Percentiles rank a stretch among this genome's conserved stretches.
Conservation (phyloP, 2,888 invertebrate genomes). For the Xestia sexstrigata region DNA sequence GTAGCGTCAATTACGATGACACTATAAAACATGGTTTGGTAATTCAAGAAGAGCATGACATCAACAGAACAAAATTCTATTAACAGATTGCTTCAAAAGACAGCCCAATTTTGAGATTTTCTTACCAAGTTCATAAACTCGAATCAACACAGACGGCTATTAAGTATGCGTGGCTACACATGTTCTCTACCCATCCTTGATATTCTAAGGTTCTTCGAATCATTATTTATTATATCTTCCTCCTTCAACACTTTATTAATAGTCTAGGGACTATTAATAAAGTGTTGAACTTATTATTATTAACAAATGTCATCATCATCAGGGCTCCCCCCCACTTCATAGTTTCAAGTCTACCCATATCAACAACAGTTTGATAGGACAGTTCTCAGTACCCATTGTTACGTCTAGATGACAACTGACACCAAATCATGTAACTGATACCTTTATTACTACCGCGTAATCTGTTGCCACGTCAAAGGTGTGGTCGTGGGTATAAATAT, state of each 20-base stretch:
- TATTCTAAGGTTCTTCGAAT: not conserved
- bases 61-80: not conserved
- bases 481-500: slow-evolving; percentile 22
- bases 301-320: not conserved
- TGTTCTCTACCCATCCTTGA: not conserved
- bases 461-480: not conserved
- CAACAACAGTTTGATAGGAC: slow-evolving; percentile 17
- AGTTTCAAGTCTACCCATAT: not conserved
- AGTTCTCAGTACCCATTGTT: slow-evolving; percentile 60
- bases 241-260: not conserved
- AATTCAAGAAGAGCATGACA: not conserved
- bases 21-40: not conserved
- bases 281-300: too few relatives aligned
- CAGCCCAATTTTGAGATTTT: not conserved
- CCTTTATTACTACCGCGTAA: slow-evolving; percentile 20
- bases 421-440: slow-evolving; percentile 34
- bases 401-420: slow-evolving; percentile 53
- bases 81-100: not conserved
- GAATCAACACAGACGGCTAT: not conserved
- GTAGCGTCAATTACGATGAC: not conserved
- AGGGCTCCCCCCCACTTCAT: slow-evolving; percentile 20
- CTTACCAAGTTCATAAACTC: not conserved
- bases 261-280: too few relatives aligned
- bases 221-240: not conserved
- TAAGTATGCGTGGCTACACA: not conserved